phyloP scores from a whole-genome alignment of 2,888 invertebrate genomes.

The Punctoribates punctum region DNA sequence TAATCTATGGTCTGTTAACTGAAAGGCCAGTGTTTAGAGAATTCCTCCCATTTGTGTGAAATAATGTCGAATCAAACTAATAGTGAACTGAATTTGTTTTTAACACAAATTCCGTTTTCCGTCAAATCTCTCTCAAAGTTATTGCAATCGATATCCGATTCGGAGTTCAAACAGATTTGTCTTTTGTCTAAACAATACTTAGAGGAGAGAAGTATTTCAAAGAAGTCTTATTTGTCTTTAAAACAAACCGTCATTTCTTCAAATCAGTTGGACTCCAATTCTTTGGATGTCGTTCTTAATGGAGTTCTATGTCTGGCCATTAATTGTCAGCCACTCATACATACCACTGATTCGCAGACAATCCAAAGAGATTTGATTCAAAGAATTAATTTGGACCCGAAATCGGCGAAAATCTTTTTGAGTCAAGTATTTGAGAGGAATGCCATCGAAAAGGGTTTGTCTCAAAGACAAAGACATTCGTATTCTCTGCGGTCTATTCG shows the following conservation, averaged over 20 bases:
- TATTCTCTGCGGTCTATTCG: constrained; percentile 22
- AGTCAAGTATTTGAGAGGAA: background rate
- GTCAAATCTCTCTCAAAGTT: background rate
- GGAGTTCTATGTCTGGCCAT: background rate
- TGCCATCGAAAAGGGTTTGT: background rate
- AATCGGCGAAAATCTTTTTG: background rate
- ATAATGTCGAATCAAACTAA: background rate
- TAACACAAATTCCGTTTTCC: background rate
- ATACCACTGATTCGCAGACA: background rate
- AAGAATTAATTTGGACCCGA: background rate
- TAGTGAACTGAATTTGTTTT: background rate
- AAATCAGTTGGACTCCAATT: background rate
- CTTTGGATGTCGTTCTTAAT: background rate
- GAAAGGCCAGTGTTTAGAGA: too few species aligned
- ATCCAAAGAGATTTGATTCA: background rate
- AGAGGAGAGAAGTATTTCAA: background rate
- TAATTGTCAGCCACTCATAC: background rate
- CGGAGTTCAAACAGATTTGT: background rate
- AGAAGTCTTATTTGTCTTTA: background rate
- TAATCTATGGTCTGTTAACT: too few species aligned
- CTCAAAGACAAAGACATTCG: background rate
- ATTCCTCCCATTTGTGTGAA: too few species aligned
- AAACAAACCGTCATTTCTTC: background rate
- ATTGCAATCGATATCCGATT: background rate
- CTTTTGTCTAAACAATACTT: constrained; percentile 11